Evolutionary conservation across 1,140 invertebrate genomes (phyloP), one percentile per base, ranked within the genome.

Genomic region (Drosophila yakuba): DNA sequence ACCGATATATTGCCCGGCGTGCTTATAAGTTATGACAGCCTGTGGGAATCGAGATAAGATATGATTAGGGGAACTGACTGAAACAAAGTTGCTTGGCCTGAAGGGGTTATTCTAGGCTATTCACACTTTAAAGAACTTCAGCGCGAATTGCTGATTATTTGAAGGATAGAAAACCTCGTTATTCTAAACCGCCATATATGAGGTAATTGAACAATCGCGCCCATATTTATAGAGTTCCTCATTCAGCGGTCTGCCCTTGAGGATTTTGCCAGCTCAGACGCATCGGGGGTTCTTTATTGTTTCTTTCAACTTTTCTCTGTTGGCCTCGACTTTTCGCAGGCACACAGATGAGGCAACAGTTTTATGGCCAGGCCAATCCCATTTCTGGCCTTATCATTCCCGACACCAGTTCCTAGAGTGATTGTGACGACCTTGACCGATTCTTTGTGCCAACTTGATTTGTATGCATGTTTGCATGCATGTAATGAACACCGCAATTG

Each of bases 241-340:
- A 72, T 20, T 51, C 41, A 68, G 51, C 35, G 20, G 28, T 47
- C 50, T 71, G 51, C 55, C 47, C 52, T 67, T 47, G 61, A 72
- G 74, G 60, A 48, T 48, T 28, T 48, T 28, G 47, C 28, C 39
- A 56, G 48, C 48, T 51, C 48, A 51, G 48, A n/a, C 12, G 32
- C 54, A 52, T 35, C 36, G 15, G 63, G 76, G 39, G 39, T 62
- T 47, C 76, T 50, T 44, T 50, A 12, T 44, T 51, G 38, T 35
- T 50, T 20, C 20, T 20, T 20, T 20, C 20, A 20, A 43, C 39
- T 61, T 52, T 66, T 77, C 58, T 50, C 62, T 62, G 61, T 64
- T 80, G 25, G 48, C 55, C 61, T 61, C 59, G 41, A 85, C 38
- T 73, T 85, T 80, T 80, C 39, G 45, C 67, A 78, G 48, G 45